A percentile compares a stretch with the other conserved stretches of the same genome.
phyloP scores from a whole-genome alignment of 2,888 invertebrate genomes.

The Drosophila borealis region DNA sequence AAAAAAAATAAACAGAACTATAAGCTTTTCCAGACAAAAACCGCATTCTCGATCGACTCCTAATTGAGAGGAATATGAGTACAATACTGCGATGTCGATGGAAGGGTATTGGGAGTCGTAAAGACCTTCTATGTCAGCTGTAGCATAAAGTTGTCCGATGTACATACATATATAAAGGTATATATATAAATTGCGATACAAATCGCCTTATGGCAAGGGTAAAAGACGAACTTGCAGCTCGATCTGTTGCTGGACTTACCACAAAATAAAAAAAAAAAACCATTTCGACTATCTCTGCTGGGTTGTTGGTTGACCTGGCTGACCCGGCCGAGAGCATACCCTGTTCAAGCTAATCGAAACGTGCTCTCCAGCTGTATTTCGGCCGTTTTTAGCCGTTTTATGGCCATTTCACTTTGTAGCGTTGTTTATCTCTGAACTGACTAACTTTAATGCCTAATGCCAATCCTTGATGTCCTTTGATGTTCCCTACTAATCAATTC shows the following conservation, averaged over 20 bases:
- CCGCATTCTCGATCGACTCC: too few relatives aligned
- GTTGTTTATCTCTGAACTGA: conserved; percentile 43
- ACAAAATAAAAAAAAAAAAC: neutral
- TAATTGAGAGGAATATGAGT: too few relatives aligned
- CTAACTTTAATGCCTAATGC: conserved; percentile 41
- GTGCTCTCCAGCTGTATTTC: neutral
- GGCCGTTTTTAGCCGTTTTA: neutral
- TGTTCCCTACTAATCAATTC: conserved; percentile 50
- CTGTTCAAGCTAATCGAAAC: neutral
- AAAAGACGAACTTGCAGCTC: too few relatives aligned
- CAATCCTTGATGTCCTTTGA: conserved; percentile 40
- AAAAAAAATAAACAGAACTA: too few relatives aligned
- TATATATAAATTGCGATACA: too few relatives aligned
- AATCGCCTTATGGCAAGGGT: too few relatives aligned
- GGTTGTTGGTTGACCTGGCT: neutral
- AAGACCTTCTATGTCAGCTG: too few relatives aligned
- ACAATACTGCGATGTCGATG: too few relatives aligned
- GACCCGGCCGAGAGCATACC: neutral
- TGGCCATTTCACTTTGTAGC: conserved; percentile 29
- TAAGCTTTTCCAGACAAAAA: too few relatives aligned
- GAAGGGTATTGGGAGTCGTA: too few relatives aligned
- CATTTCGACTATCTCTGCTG: neutral
- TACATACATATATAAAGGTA: too few relatives aligned
- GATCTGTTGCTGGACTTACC: neutral
- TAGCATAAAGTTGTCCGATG: too few relatives aligned